These are phyloP conservation scores for Simalia tracyae DNA, from an alignment of 2,797 vertebrate species.

Conservation along the genomic window DNA sequence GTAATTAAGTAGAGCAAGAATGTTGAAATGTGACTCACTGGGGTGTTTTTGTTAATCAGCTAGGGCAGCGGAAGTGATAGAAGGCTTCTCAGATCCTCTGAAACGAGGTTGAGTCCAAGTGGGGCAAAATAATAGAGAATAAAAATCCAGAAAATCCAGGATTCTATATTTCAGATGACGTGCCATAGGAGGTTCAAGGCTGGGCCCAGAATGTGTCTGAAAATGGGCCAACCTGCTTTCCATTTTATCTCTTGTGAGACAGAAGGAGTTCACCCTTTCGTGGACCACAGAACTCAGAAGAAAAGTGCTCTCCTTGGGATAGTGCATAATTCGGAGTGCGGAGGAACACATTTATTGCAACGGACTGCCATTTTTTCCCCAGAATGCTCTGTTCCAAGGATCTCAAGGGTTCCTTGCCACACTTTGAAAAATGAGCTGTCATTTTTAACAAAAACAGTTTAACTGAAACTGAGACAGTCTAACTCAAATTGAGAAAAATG, in stretches of 20 bases:
- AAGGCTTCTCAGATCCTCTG: too few species aligned
- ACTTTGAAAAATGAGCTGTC: not conserved
- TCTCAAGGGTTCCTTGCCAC: not conserved
- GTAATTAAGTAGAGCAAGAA: not conserved
- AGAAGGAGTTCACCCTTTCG: not conserved
- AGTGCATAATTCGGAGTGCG: not conserved
- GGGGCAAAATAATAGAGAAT: not conserved
- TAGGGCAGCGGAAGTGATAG: too few species aligned
- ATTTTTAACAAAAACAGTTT: not conserved
- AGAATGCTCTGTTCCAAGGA: not conserved
- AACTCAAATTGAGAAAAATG: not conserved
- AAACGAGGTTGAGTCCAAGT: not conserved
- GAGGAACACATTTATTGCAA: not conserved
- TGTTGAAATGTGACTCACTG: not conserved
- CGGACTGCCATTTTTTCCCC: not conserved
- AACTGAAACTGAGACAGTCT: not conserved
- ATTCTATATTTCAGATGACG: not conserved
- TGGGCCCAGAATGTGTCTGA: not conserved
- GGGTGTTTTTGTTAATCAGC: not conserved
- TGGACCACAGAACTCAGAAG: not conserved
- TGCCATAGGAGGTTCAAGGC: not conserved
- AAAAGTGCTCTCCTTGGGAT: not conserved
- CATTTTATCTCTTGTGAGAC: not conserved
- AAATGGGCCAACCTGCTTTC: not conserved
- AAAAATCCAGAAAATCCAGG: not conserved